Conservation (phyloP, 2,888 invertebrate species). For the Lysandra bellargus region DNA sequence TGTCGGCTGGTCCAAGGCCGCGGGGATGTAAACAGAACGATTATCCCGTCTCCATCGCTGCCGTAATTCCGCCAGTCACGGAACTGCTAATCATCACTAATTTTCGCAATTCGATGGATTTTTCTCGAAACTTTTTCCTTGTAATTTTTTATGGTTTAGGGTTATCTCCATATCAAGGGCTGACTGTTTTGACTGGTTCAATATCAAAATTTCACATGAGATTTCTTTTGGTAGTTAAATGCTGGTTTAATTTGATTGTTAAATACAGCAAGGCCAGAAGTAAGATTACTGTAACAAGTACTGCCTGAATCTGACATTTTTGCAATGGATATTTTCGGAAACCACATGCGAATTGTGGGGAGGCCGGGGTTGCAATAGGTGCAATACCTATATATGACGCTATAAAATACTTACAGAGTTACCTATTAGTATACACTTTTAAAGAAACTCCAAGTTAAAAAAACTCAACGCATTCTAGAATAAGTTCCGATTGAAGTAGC, state of each 20-base stretch:
- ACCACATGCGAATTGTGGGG: too few species aligned
- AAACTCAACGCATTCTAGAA: neutral
- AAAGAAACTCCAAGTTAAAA: neutral
- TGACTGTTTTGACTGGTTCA: neutral
- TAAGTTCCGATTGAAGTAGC: neutral
- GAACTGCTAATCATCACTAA: neutral
- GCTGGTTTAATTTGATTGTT: neutral
- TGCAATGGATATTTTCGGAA: too few species aligned
- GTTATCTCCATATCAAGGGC: neutral
- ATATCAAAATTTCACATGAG: too few species aligned
- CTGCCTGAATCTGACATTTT: too few species aligned
- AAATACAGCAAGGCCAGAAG: too few species aligned
- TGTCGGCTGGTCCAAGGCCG: neutral
- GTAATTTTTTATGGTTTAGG: too few species aligned
- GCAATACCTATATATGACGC: too few species aligned
- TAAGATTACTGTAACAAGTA: neutral
- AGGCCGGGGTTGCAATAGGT: too few species aligned
- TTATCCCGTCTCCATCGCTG: slow-evolving; percentile 28
- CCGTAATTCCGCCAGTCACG: slow-evolving; percentile 25
- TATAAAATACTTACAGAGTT: too few species aligned
- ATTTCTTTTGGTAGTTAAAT: neutral
- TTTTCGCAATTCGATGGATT: slow-evolving; percentile 7
- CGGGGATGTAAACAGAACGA: slow-evolving; percentile 32
- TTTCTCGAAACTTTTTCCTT: neutral
- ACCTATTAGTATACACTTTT: too few species aligned